Evolutionary conservation across 2,113 vertebrate genomes (phyloP).

Genomic region (Lophura nycthemera): DNA sequence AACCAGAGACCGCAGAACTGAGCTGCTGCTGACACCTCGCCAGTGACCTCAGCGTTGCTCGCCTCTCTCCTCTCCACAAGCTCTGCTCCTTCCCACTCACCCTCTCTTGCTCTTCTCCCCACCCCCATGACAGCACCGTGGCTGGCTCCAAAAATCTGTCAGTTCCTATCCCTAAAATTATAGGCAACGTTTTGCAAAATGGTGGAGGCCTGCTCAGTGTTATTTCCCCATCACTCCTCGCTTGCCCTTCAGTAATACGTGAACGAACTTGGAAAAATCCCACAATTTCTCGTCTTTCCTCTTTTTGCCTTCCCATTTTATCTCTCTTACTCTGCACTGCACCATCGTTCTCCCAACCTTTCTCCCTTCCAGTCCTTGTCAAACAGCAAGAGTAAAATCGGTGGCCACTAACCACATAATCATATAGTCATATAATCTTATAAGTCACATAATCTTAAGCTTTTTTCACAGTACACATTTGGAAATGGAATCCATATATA

Average conservation of each 20-base stretch:
- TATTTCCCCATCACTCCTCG: background rate
- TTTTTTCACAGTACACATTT: background rate
- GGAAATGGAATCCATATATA: rapidly evolving
- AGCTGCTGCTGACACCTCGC: background rate
- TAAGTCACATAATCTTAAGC: background rate
- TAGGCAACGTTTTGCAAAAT: background rate
- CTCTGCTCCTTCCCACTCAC: background rate
- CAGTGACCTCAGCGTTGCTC: background rate
- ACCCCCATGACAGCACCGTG: background rate
- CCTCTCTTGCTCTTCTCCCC: background rate
- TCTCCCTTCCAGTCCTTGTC: background rate
- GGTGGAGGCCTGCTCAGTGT: slow-evolving; percentile 25
- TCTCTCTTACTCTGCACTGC: background rate
- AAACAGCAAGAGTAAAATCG: background rate
- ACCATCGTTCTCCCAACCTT: background rate
- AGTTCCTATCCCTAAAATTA: slow-evolving; percentile 36
- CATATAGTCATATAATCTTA: too few relatives aligned
- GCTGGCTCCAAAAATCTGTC: slow-evolving; percentile 7
- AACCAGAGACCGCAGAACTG: rapidly evolving
- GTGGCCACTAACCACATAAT: too few relatives aligned
- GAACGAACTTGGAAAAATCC: background rate
- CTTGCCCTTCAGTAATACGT: background rate
- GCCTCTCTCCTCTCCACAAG: background rate
- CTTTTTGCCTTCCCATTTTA: background rate
- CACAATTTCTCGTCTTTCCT: background rate